Evolutionary conservation across 2,797 vertebrate species (phyloP).

Genomic region (Sebastes miniatus): DNA sequence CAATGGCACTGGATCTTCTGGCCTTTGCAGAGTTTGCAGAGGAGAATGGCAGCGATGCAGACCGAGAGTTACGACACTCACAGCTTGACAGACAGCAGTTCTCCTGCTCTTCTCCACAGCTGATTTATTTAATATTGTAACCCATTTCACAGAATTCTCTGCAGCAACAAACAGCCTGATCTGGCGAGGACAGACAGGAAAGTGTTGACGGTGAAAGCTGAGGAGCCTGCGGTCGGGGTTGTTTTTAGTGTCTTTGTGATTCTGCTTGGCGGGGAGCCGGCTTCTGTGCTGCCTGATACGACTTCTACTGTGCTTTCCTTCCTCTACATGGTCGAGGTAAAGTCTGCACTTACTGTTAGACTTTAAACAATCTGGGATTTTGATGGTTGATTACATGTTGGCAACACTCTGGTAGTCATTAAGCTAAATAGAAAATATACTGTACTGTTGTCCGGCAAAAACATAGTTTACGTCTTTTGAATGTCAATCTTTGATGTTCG

Average conservation of each 20-base stretch:
- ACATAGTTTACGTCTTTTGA: neutral
- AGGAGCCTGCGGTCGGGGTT: conserved; percentile 42
- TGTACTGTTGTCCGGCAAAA: neutral
- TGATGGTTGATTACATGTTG: neutral
- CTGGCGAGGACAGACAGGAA: conserved; percentile 25
- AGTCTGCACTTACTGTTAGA: neutral
- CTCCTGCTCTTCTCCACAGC: neutral
- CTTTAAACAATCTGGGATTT: neutral
- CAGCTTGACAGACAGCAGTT: neutral
- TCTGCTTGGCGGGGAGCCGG: conserved; percentile 30
- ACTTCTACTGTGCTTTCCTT: neutral
- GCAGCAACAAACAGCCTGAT: conserved; percentile 36
- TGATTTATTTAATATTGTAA: conserved; percentile 32
- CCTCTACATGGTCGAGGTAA: neutral
- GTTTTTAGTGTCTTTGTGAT: conserved; percentile 56
- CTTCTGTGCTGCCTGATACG: conserved; percentile 5
- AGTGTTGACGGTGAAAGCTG: conserved; percentile 42
- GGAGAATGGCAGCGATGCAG: neutral
- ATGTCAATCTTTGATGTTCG: neutral
- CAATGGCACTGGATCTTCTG: neutral
- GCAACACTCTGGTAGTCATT: neutral
- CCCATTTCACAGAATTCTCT: conserved; percentile 17
- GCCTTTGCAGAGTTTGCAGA: neutral
- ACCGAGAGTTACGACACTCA: conserved; percentile 14
- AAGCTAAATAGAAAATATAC: neutral